phyloP scores from a whole-genome alignment of 2,797 vertebrate genomes.

The Ataeniobius toweri region DNA sequence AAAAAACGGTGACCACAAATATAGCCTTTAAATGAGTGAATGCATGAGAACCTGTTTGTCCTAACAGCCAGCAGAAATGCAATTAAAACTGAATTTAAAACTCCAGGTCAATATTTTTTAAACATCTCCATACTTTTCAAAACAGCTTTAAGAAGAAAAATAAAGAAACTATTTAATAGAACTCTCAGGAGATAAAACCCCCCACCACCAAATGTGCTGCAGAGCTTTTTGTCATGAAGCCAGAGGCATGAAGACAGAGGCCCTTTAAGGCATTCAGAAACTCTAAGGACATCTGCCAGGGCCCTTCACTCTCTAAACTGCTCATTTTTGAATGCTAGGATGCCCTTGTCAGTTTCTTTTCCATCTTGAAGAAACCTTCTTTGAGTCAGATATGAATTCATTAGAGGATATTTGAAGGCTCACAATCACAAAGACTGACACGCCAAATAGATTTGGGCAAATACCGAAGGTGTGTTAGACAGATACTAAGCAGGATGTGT shows the following conservation, averaged over 20 bases:
- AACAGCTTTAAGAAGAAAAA: neutral
- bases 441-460: conserved; percentile 39
- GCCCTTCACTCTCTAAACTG: conserved; percentile 31
- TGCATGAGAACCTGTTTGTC: conserved; percentile 35
- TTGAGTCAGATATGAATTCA: conserved; percentile 25
- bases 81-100: conserved; percentile 41
- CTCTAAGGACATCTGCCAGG: conserved; percentile 45
- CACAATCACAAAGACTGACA: conserved; percentile 49
- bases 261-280: conserved; percentile 36
- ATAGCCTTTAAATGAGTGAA: conserved; percentile 36
- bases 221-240: conserved; percentile 45
- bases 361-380: conserved; percentile 16
- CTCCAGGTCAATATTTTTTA: conserved; percentile 40
- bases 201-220: conserved; percentile 13
- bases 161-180: neutral
- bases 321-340: conserved; percentile 39
- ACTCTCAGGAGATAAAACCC: conserved; percentile 12
- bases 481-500: conserved; percentile 57
- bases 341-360: conserved; percentile 46
- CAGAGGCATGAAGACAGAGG: conserved; percentile 28
- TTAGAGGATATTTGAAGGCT: conserved; percentile 31
- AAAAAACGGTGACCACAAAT: conserved; percentile 34
- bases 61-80: conserved; percentile 39
- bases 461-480: conserved; percentile 53
- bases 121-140: neutral